Evolutionary conservation across 2,888 invertebrate species (phyloP), one percentile per base, ranked within the genome.

Genomic region (Seira ritae): DNA sequence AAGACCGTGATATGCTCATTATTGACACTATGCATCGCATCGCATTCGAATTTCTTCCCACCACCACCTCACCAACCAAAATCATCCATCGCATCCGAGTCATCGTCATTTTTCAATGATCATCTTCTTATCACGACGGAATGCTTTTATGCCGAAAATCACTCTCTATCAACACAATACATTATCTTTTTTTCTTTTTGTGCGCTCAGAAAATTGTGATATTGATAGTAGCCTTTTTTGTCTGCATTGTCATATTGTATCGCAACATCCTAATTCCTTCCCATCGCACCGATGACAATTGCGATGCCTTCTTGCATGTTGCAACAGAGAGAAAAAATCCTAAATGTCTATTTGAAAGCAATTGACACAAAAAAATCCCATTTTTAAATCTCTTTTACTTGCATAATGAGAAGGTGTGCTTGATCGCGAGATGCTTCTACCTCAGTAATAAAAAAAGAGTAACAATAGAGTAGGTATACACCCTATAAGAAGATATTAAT

Each of bases 361-460:
- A 77, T 82, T 82, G 78, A 73, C 78, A 83, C 67, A 73, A 77
- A 82, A 82, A 50, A 77, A 77, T 37, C 31, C 60, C 24, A 31
- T 68, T 79, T 60, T 73, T 73, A 65, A 74, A 70, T 75, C 65
- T 70, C 70, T 70, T 24, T n/a, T 67, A 42, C 66, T 50, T 76
- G 82, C 82, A 82, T 82, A 82, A 82, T 82, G 82, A 82, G 71
- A 81, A 81, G 82, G 82, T 77, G 82, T 82, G 82, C 72, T 82
- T 42, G 12, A 42, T 42, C n/a, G 42, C 42, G 42, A 50, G 50
- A n/a, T n/a, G 50, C 12, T 50, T 50, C 50, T 15, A 50, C 50
- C 8, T 31, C 31, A 4, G 31, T 4, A 31, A 31, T 31, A 31
- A 31, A n/a, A n/a, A n/a, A 31, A 31, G 50, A 15, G 50, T 15